These are phyloP conservation scores for Synaphobranchus kaupii DNA, from an alignment of 2,797 vertebrate genomes.

Conservation along the genomic window DNA sequence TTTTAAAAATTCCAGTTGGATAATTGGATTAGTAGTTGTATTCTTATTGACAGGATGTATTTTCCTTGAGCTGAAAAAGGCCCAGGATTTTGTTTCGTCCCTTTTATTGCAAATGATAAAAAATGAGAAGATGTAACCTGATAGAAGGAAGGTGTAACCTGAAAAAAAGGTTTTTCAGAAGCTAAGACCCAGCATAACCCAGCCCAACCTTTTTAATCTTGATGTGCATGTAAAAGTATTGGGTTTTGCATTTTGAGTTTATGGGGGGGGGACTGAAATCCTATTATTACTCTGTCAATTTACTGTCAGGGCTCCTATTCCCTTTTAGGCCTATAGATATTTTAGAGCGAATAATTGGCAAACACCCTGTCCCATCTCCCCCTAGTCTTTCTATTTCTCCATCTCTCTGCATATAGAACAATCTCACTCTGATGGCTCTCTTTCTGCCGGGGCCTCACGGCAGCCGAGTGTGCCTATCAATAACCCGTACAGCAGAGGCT, in stretches of 20 bases:
- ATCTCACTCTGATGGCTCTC: conserved; percentile 26
- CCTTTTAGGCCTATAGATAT: conserved; percentile 7
- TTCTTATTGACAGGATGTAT: conserved; percentile 26
- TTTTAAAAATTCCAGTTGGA: conserved; percentile 7
- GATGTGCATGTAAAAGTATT: background rate
- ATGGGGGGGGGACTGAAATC: background rate
- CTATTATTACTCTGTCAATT: conserved; percentile 21
- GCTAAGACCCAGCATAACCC: background rate
- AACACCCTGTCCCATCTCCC: conserved; percentile 15
- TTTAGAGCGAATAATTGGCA: conserved; percentile 23
- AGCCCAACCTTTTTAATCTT: background rate
- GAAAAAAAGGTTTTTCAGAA: background rate
- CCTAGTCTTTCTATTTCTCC: background rate
- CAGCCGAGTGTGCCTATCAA: background rate
- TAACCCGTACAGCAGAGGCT: conserved; percentile 15
- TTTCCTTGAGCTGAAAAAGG: conserved; percentile 19
- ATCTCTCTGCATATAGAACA: background rate
- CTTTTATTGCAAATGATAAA: conserved; percentile 27
- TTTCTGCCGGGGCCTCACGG: conserved; percentile 1
- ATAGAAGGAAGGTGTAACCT: conserved; percentile 10
- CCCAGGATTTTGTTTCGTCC: background rate
- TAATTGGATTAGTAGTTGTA: background rate
- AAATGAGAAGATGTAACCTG: conserved; percentile 11
- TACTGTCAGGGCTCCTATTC: background rate
- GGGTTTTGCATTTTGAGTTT: background rate